Conservation (phyloP, 2,888 invertebrate genomes). For the Celastrina argiolus region DNA sequence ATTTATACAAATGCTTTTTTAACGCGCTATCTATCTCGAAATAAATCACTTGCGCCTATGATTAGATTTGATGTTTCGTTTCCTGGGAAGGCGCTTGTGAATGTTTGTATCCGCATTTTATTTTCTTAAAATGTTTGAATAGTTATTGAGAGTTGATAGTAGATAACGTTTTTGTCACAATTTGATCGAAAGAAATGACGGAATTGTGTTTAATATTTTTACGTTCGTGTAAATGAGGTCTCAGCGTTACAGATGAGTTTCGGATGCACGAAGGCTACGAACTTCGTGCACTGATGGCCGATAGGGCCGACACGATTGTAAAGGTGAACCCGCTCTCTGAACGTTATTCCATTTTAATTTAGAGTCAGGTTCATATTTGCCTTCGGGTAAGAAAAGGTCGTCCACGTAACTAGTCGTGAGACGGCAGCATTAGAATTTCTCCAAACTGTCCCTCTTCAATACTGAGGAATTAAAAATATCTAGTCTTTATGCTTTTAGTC, state of each 20-base stretch:
- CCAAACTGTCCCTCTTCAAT: slow-evolving; percentile 21
- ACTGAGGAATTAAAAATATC: not conserved
- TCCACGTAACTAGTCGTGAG: slow-evolving; percentile 30
- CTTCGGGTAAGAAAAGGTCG: slow-evolving; percentile 33
- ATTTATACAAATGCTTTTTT: not conserved
- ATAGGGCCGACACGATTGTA: slow-evolving; percentile 65
- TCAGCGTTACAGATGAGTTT: slow-evolving; percentile 16
- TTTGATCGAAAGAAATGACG: not conserved
- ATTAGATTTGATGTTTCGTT: slow-evolving; percentile 16
- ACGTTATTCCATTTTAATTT: slow-evolving; percentile 48
- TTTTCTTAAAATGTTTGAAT: not conserved
- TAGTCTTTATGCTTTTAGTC: too few species aligned
- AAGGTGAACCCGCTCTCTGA: slow-evolving; percentile 53
- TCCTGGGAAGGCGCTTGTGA: slow-evolving; percentile 9
- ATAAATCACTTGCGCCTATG: slow-evolving; percentile 8
- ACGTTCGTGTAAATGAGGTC: slow-evolving; percentile 3
- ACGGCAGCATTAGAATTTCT: slow-evolving; percentile 29
- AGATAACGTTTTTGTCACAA: not conserved
- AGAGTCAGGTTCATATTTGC: slow-evolving; percentile 33
- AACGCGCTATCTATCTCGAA: not conserved
- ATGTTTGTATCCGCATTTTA: not conserved
- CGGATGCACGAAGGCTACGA: slow-evolving; percentile 26
- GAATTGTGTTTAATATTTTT: not conserved
- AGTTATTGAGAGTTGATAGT: not conserved
- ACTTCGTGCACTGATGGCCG: slow-evolving; percentile 62